These are phyloP conservation scores for Dufourea novaeangliae DNA, from an alignment of 1,140 invertebrate species.

Conservation along the genomic window DNA sequence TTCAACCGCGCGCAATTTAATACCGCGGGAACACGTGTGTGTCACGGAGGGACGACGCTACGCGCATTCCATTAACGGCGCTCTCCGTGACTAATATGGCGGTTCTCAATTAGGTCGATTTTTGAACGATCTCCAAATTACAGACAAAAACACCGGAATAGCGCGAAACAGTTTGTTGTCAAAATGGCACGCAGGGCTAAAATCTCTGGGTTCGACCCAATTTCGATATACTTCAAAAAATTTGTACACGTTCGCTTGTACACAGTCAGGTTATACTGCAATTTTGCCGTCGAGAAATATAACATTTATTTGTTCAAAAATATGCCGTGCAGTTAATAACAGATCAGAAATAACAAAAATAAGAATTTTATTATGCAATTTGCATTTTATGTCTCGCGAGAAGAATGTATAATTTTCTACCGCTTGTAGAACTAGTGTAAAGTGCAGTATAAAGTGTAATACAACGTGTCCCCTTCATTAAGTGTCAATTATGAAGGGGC, in stretches of 20 bases:
- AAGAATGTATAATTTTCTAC: no score
- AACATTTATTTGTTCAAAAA: no score
- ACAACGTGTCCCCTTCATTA: not conserved
- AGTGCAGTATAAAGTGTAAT: not conserved
- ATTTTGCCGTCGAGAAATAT: no score
- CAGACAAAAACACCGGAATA: no score
- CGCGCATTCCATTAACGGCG: not conserved
- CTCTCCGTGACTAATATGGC: not conserved
- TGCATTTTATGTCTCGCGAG: no score
- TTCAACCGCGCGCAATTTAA: conserved; percentile 20
- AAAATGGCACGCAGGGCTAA: no score
- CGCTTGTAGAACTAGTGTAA: no score
- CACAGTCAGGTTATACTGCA: no score
- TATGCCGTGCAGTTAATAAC: not conserved
- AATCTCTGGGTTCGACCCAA: no score
- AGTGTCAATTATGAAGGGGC: not conserved
- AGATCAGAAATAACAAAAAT: not conserved
- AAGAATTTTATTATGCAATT: not conserved
- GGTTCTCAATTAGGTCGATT: not conserved
- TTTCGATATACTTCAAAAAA: no score
- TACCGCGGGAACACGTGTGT: conserved; percentile 14
- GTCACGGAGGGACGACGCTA: not conserved
- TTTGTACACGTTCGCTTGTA: no score
- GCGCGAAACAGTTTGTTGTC: no score
- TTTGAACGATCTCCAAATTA: not conserved